These are phyloP conservation scores for Prionace glauca DNA, from an alignment of 2,797 vertebrate genomes.

Conservation along the genomic window DNA sequence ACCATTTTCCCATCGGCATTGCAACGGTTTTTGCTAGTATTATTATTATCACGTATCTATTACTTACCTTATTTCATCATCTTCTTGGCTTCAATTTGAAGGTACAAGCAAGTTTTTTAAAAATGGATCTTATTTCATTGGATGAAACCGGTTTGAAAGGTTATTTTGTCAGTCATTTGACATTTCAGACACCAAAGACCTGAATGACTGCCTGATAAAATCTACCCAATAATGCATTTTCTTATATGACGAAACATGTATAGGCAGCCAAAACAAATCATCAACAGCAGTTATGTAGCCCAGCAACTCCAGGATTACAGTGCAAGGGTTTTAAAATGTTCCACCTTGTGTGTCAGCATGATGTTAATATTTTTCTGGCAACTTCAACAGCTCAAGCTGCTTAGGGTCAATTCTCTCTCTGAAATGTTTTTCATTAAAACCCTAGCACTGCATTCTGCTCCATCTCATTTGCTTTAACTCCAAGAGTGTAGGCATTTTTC, in stretches of 20 bases:
- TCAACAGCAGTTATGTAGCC: not conserved
- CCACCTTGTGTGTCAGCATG: not conserved
- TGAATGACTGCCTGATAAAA: not conserved
- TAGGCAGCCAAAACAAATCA: not conserved
- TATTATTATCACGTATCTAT: not conserved
- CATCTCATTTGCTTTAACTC: not conserved
- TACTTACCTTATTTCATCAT: not conserved
- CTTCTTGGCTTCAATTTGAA: not conserved
- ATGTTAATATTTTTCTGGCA: not conserved
- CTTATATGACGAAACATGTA: not conserved
- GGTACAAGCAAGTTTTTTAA: not conserved
- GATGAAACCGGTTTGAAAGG: not conserved
- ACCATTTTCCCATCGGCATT: too few relatives aligned
- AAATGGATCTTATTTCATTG: not conserved
- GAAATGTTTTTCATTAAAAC: slow-evolving; percentile 6
- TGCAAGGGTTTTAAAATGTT: not conserved
- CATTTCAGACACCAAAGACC: not conserved
- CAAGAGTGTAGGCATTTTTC: not conserved
- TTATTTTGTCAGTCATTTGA: not conserved
- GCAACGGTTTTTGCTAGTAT: not conserved
- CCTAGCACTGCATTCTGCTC: not conserved
- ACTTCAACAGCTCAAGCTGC: not conserved
- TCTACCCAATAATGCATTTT: not conserved
- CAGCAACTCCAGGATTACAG: not conserved
- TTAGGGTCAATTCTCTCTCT: not conserved